These are phyloP conservation scores for Probaryconus sp. DNA, from an alignment of 1,140 invertebrate genomes.

Conservation along the genomic window DNA sequence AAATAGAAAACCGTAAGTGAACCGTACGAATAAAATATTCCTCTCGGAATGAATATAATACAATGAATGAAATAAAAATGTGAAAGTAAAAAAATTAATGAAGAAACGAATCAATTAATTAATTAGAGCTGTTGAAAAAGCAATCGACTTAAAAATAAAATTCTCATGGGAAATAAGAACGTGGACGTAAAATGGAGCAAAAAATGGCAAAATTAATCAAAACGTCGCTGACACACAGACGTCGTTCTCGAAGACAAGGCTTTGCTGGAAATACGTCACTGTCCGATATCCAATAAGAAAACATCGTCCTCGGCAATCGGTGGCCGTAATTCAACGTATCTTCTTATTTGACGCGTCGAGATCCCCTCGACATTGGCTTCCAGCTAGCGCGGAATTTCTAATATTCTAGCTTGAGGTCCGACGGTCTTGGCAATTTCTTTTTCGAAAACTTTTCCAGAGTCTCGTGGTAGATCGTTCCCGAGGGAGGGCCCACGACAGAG, in stretches of 20 bases:
- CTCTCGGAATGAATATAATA: too few species aligned
- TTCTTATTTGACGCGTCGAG: constrained; percentile 61
- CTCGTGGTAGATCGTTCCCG: constrained; percentile 61
- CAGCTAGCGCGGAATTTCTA: constrained; percentile 66
- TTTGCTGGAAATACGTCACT: constrained; percentile 54
- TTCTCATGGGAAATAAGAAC: constrained; percentile 2
- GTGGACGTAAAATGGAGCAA: constrained; percentile 25
- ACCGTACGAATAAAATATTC: too few species aligned
- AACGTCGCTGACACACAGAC: constrained; percentile 50
- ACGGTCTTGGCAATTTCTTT: constrained; percentile 68
- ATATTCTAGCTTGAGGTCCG: constrained; percentile 65
- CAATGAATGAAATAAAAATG: too few species aligned
- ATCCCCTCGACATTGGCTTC: constrained; percentile 61
- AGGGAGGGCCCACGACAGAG: constrained; percentile 46
- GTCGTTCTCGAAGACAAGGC: constrained; percentile 50
- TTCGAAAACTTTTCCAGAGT: constrained; percentile 64
- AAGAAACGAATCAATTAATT: too few species aligned
- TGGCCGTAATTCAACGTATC: constrained; percentile 64
- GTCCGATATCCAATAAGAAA: constrained; percentile 64
- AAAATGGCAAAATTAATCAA: constrained; percentile 54
- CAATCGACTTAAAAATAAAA: constrained; percentile 6
- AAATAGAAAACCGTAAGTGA: too few species aligned
- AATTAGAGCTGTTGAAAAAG: too few species aligned
- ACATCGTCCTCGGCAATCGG: constrained; percentile 60
- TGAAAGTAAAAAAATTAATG: too few species aligned